Evolutionary conservation across 2,888 invertebrate species (phyloP).

Genomic region (Baccha elongata): DNA sequence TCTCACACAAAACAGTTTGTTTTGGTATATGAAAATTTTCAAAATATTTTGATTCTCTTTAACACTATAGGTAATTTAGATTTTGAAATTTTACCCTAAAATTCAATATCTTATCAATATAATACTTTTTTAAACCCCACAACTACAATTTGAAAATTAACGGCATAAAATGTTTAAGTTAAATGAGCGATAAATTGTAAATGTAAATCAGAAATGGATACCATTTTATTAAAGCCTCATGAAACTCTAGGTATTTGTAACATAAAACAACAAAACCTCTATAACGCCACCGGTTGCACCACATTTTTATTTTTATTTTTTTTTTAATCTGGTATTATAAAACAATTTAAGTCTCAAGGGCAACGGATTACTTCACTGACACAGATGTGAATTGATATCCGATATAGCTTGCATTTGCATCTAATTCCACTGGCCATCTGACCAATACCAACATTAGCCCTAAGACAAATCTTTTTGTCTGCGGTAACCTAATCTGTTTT

Average conservation of each 20-base stretch:
- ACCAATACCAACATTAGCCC: constrained; percentile 24
- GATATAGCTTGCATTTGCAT: constrained; percentile 52
- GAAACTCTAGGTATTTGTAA: neutral
- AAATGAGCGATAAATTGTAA: no score
- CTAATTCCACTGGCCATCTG: constrained; percentile 41
- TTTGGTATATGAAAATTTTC: no score
- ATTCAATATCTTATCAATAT: no score
- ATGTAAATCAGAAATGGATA: no score
- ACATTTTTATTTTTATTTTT: neutral
- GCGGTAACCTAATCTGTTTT: constrained; percentile 66
- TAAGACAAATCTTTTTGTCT: constrained; percentile 46
- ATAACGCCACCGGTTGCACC: constrained; percentile 12
- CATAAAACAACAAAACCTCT: neutral
- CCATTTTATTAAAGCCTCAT: no score
- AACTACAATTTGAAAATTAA: no score
- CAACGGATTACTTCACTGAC: constrained; percentile 60
- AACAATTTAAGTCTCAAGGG: constrained; percentile 56
- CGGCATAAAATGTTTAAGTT: no score
- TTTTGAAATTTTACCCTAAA: no score
- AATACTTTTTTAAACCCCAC: no score
- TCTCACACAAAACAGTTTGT: no score
- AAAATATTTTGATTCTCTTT: no score
- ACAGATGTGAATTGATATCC: constrained; percentile 49
- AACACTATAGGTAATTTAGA: no score
- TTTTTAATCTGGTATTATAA: neutral